Base-by-base conservation (phyloP, 2,113 vertebrate species). In the Colaptes auratus region DNA sequence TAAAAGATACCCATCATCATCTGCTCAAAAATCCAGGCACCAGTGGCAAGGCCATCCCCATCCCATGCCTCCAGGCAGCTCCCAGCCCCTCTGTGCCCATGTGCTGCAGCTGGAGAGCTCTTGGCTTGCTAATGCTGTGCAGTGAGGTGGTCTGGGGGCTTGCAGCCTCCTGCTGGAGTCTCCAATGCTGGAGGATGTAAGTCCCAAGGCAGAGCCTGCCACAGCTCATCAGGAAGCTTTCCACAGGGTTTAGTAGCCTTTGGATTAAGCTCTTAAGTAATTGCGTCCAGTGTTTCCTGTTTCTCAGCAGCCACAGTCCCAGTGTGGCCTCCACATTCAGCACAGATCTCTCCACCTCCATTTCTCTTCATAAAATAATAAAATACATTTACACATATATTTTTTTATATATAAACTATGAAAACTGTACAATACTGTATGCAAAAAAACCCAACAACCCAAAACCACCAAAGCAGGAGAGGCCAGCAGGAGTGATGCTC, bases 341-440 rank as follows among this genome's bases (percentile, higher is more conserved):
- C 33, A 78, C 1, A 89, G 52, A 53, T n/a, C 82, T 92, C 66
- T 66, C 67, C 75, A 67, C 36, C 63, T 89, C 72, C 2, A 4
- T 36, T 84, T 86, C 65, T 80, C 88, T 86, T 36, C 21, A 92
- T 83, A 96, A 93, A 95, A 95, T 89, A 95, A 92, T 94, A 94
- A 95, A 95, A 64, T 94, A 95, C 92, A 76, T 94, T 73, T 95
- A 10, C 92, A 89, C 95, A 83, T 90, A 82, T 91, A 61, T 66
- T 48, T 31, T 42, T 93, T 46, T 95, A 92, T 90, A 71, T 88
- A 89, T 95, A 91, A 69, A 82, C 76, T 89, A 85, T 52, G 27
- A 39, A 83, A 96, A 94, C 93, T 95, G 93, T 95, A 95, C 92
- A 96, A n/a, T 82, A 67, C 24, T 42, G 21, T 94, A 92, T 82